Evolutionary conservation across 2,797 vertebrate genomes (phyloP).

Genomic region (Acanthopagrus latus): DNA sequence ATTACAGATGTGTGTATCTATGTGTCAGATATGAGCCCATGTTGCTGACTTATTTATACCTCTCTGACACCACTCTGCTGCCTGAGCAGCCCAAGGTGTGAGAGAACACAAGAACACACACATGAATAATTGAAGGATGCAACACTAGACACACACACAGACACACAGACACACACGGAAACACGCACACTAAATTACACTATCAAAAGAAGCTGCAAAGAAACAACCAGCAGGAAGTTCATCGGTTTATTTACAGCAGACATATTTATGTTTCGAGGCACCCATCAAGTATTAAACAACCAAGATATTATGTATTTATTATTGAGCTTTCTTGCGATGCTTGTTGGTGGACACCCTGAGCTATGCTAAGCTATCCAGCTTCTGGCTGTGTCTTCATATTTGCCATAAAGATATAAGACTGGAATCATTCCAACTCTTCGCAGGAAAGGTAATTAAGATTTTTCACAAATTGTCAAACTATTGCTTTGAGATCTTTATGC

Average conservation of each 20-base stretch:
- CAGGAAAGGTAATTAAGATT: neutral
- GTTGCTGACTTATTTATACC: conserved; percentile 74
- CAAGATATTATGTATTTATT: too few relatives aligned
- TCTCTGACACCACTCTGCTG: conserved; percentile 51
- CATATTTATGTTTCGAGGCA: neutral
- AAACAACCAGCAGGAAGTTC: neutral
- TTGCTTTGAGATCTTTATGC: too few relatives aligned
- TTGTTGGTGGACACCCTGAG: too few relatives aligned
- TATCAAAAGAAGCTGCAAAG: conserved; percentile 25
- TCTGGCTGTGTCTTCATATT: neutral
- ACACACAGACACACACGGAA: neutral
- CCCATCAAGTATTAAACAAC: neutral
- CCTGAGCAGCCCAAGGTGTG: conserved; percentile 64
- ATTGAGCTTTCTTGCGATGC: too few relatives aligned
- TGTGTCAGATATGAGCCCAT: conserved; percentile 56
- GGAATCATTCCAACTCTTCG: too few relatives aligned
- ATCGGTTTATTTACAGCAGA: conserved; percentile 8
- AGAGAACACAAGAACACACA: conserved; percentile 47
- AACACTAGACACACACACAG: conserved; percentile 35
- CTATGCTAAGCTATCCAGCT: neutral
- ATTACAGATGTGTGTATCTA: conserved; percentile 41
- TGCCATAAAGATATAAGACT: neutral
- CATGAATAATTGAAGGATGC: conserved; percentile 69
- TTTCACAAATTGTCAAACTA: neutral
- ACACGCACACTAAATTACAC: neutral